Evolutionary conservation across 64 coral and sea anemone genomes (phyloP), one percentile per base, ranked within the genome.

Genomic region (Catalaphyllia jardinei): DNA sequence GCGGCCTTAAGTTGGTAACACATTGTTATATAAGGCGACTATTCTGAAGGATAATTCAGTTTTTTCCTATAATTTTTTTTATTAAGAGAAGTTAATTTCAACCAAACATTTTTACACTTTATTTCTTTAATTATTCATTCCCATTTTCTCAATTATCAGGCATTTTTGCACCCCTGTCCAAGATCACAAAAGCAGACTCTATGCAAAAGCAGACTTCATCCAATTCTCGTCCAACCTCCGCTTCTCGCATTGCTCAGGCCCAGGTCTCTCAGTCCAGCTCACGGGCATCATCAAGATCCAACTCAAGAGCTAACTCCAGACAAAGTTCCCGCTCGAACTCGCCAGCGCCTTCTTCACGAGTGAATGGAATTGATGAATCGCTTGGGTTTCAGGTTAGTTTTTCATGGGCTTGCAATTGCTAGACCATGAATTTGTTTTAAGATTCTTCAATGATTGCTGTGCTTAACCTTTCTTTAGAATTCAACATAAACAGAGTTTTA

Each of bases 321-420:
- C 20, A 83, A 78, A 28, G 79, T 25, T 94, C 92, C 31, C 87
- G 92, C 38, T 89, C 92, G 0, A 83, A 60, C 29, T 94, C 93
- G 12, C 93, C 81, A 30, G 29, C 80, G 19, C 73, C 93, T 16
- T 90, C 81, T 0, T 55, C 65, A 15, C 88, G 62, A 38, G 49
- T 69, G 62, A 84, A 84, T 38, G 81, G 81, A 69, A 71, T 8
- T 10, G 62, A 84, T 18, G 81, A 84, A 22, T 24, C 81, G 0
- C 81, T 84, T 7, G 81, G 81, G 25, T 84, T 84, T 69, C 81
- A 84, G 35, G 81, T 84, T 52, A 71, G 81, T n/a, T 29, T 54
- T 71, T 42, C 20, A 4, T 39, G 38, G 38, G 52, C 13, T n/a
- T n/a, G n/a, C n/a, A n/a, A n/a, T 55, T 55, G 52, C 52, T 55